These are phyloP conservation scores for Torymus texanus DNA, from an alignment of 2,888 invertebrate species.

Conservation along the genomic window DNA sequence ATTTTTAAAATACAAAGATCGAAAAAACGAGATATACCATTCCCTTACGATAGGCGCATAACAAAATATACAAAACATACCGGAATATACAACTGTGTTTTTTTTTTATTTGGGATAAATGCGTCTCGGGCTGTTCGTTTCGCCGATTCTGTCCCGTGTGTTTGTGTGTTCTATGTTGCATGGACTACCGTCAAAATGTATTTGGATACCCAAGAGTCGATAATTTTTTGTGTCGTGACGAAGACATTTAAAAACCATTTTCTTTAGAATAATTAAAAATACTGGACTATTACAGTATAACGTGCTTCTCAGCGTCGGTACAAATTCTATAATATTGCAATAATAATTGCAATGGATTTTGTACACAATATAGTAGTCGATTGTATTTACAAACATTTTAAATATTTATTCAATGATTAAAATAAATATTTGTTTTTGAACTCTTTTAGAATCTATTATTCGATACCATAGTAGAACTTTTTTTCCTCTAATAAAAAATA, in stretches of 20 bases:
- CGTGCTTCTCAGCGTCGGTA: too few species aligned
- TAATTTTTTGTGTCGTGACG: conserved; percentile 18
- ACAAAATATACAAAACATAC: conserved; percentile 67
- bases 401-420: too few species aligned
- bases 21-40: conserved; percentile 49
- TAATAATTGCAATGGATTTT: too few species aligned
- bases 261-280: too few species aligned
- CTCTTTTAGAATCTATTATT: background rate
- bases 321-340: too few species aligned
- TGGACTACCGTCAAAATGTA: conserved; percentile 33
- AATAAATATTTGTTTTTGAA: background rate
- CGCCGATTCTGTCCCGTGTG: conserved; percentile 45
- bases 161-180: conserved; percentile 6
- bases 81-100: conserved; percentile 62
- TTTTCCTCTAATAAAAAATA: too few species aligned
- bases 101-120: conserved; percentile 58
- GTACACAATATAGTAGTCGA: too few species aligned
- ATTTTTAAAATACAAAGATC: conserved; percentile 49
- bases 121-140: conserved; percentile 54
- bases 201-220: conserved; percentile 37
- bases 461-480: too few species aligned
- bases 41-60: conserved; percentile 57
- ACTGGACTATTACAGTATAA: too few species aligned
- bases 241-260: too few species aligned
- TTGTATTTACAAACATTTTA: too few species aligned